phyloP scores from a whole-genome alignment of 2,113 vertebrate species.

The Ictalurus furcatus region DNA sequence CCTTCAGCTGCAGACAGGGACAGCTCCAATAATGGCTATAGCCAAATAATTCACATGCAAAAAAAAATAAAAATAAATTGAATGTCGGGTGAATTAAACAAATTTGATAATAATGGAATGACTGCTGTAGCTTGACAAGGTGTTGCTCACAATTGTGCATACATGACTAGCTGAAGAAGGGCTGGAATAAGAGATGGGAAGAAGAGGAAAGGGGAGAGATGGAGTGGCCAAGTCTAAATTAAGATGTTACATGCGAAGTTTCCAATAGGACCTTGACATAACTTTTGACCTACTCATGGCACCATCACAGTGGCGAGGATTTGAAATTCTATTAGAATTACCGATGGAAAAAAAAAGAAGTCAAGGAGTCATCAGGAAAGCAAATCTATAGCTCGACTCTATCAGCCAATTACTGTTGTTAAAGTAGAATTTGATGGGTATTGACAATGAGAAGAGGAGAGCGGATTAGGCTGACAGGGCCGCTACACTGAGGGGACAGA shows the following conservation, averaged over 20 bases:
- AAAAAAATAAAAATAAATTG: slow-evolving; percentile 59
- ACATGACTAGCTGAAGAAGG: slow-evolving; percentile 59
- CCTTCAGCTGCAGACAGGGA: slow-evolving; percentile 59
- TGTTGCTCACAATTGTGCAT: slow-evolving; percentile 81
- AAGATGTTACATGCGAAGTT: slow-evolving; percentile 98
- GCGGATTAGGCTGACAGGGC: slow-evolving; percentile 81
- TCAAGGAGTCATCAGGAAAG: slow-evolving; percentile 99
- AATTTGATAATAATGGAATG: slow-evolving; percentile 78
- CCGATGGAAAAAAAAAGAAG: slow-evolving; percentile 84
- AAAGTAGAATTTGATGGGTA: slow-evolving; percentile 99
- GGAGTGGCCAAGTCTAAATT: slow-evolving; percentile 90
- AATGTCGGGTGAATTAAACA: slow-evolving; percentile 72
- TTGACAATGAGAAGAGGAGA: slow-evolving; percentile 93
- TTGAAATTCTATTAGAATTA: slow-evolving; percentile 99
- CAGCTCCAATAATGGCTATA: slow-evolving; percentile 57
- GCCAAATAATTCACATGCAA: slow-evolving; percentile 75
- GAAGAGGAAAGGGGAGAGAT: slow-evolving; percentile 54
- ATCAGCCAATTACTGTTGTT: slow-evolving; percentile 99
- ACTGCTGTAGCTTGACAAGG: slow-evolving; percentile 73
- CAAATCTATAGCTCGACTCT: slow-evolving; percentile 99
- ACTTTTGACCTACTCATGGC: slow-evolving; percentile 98
- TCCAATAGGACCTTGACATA: slow-evolving; percentile 99
- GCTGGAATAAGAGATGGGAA: slow-evolving; percentile 47
- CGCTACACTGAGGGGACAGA: slow-evolving; percentile 52
- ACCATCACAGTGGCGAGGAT: slow-evolving; percentile 92